Evolutionary conservation across 2,888 invertebrate genomes (phyloP).

Genomic region (Sinopyrophorus schimmeli): DNA sequence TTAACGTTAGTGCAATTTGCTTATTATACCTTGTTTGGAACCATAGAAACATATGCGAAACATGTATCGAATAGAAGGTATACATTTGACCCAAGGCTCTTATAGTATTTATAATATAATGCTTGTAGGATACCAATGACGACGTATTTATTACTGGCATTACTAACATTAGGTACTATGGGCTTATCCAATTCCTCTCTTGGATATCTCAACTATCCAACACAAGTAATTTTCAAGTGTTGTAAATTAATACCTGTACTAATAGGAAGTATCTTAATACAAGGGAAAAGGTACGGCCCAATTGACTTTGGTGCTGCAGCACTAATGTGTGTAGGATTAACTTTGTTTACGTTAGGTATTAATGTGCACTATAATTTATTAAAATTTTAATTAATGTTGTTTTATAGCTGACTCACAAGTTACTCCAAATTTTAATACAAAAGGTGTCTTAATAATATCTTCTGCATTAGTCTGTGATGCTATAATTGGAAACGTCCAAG

Average conservation of each 20-base stretch:
- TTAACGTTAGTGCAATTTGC: conserved; percentile 90
- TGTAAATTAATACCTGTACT: conserved; percentile 96
- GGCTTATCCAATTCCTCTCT: conserved; percentile 93
- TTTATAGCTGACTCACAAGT: conserved; percentile 72
- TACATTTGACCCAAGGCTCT: too few species aligned
- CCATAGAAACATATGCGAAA: conserved; percentile 69
- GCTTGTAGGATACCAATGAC: conserved; percentile 77
- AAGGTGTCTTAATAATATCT: conserved; percentile 76
- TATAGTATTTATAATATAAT: conserved; percentile 4
- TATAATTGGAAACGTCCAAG: conserved; percentile 95
- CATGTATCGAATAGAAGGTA: conserved; percentile 29
- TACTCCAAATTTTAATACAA: conserved; percentile 71
- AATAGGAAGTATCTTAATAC: conserved; percentile 89
- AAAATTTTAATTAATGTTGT: conserved; percentile 1
- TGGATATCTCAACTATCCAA: conserved; percentile 94
- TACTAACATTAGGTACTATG: conserved; percentile 93
- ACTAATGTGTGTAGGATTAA: conserved; percentile 86
- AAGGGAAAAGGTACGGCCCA: conserved; percentile 82
- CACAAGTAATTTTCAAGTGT: conserved; percentile 96
- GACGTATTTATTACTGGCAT: conserved; percentile 80
- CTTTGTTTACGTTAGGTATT: conserved; percentile 89
- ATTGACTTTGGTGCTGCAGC: conserved; percentile 83
- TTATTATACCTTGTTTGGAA: conserved; percentile 80
- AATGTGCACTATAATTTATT: conserved; percentile 47
- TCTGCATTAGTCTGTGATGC: conserved; percentile 92